Evolutionary conservation across 2,113 vertebrate species (phyloP).

Genomic region (Podiceps cristatus): DNA sequence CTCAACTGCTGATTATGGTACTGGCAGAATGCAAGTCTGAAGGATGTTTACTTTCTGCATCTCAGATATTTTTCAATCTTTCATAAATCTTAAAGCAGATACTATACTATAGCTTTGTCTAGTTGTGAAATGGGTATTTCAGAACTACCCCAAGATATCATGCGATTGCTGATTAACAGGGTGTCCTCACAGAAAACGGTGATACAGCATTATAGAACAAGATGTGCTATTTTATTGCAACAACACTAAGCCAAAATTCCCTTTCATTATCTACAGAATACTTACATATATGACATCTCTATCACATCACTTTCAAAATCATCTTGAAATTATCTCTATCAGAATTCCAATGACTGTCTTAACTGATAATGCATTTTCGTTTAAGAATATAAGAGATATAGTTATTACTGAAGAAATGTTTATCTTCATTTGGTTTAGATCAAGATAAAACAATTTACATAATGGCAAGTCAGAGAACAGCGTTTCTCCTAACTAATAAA

Average conservation of each 20-base stretch:
- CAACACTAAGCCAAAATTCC: neutral
- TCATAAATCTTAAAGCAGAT: neutral
- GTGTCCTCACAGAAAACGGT: neutral
- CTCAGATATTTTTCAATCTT: neutral
- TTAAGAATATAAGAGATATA: neutral
- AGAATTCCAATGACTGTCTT: neutral
- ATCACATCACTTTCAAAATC: neutral
- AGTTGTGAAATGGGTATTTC: neutral
- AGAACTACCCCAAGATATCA: neutral
- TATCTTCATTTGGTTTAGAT: neutral
- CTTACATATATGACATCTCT: neutral
- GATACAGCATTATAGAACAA: neutral
- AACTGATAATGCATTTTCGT: neutral
- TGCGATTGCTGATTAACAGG: neutral
- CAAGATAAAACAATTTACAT: neutral
- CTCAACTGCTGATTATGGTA: neutral
- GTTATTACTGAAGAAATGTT: neutral
- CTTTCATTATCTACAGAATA: neutral
- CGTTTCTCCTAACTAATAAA: neutral
- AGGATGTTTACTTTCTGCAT: neutral
- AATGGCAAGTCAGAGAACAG: neutral
- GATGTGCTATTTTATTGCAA: neutral
- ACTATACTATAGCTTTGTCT: neutral
- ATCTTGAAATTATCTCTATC: neutral
- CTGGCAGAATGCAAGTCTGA: neutral